These are phyloP conservation scores for Danio kyathit DNA, from an alignment of 2,797 vertebrate species.

Conservation along the genomic window DNA sequence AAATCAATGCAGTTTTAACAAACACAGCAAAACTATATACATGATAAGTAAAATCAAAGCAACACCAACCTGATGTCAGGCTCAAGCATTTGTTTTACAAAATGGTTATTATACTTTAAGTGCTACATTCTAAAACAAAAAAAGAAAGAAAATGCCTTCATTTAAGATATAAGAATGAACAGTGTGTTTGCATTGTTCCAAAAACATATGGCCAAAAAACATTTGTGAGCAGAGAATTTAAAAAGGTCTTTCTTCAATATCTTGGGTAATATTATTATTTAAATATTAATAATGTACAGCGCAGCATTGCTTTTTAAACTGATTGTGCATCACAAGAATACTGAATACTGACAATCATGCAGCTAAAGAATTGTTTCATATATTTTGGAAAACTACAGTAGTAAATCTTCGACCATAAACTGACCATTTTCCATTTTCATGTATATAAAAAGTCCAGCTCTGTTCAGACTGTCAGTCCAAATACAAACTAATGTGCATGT, in stretches of 20 bases:
- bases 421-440: neutral
- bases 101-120: constrained; percentile 69
- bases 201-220: constrained; percentile 2
- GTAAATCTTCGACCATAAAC: neutral
- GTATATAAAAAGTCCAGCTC: too few species aligned
- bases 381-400: neutral
- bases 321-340: neutral
- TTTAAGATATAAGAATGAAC: constrained; percentile 62
- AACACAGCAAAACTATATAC: constrained; percentile 49
- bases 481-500: too few species aligned
- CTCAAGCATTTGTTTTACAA: constrained; percentile 76
- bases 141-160: constrained; percentile 75
- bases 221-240: neutral
- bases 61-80: constrained; percentile 68
- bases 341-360: constrained; percentile 34
- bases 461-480: too few species aligned
- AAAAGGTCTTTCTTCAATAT: neutral
- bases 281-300: neutral
- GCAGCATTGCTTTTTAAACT: neutral
- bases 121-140: constrained; percentile 71
- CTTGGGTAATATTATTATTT: neutral
- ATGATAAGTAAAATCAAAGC: constrained; percentile 58
- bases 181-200: constrained; percentile 23
- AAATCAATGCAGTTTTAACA: neutral
- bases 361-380: neutral